phyloP scores from a whole-genome alignment of 2,797 vertebrate genomes.

The Lepilemur ruficaudatus region DNA sequence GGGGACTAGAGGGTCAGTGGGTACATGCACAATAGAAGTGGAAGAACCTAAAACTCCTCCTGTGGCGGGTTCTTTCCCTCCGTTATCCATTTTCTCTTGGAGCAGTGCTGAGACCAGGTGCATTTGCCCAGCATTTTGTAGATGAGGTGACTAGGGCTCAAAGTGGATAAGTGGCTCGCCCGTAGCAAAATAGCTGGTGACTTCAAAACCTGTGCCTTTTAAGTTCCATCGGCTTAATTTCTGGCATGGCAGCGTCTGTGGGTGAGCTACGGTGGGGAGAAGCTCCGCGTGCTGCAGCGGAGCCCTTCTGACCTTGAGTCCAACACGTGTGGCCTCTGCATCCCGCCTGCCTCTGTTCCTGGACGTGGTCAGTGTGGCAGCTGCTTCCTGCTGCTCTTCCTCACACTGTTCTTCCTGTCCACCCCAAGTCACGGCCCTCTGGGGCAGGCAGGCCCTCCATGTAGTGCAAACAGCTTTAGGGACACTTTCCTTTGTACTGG shows the following conservation, averaged over 20 bases:
- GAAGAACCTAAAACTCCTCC: not conserved
- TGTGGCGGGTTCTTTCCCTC: not conserved
- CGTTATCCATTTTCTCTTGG: not conserved
- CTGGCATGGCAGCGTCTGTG: not conserved
- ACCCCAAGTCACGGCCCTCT: no score
- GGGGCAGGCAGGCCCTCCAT: not conserved
- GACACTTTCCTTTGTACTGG: not conserved
- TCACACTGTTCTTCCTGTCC: not conserved
- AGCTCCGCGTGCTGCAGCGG: fast-evolving
- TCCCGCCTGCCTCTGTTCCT: not conserved
- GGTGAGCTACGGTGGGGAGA: fast-evolving
- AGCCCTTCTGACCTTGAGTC: not conserved
- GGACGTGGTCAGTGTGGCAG: not conserved
- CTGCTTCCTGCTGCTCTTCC: not conserved
- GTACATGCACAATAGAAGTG: not conserved
- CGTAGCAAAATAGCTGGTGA: not conserved
- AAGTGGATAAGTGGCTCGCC: not conserved
- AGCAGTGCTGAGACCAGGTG: not conserved
- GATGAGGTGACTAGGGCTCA: not conserved
- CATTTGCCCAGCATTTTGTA: not conserved
- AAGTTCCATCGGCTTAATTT: not conserved
- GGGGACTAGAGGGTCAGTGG: not conserved
- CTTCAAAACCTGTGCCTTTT: not conserved
- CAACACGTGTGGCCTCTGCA: not conserved
- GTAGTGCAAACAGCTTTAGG: not conserved